Percentiles rank a stretch among this genome's conserved stretches.
Evolutionary conservation across 1,140 invertebrate genomes (phyloP).

Genomic region (Agrilus planipennis): DNA sequence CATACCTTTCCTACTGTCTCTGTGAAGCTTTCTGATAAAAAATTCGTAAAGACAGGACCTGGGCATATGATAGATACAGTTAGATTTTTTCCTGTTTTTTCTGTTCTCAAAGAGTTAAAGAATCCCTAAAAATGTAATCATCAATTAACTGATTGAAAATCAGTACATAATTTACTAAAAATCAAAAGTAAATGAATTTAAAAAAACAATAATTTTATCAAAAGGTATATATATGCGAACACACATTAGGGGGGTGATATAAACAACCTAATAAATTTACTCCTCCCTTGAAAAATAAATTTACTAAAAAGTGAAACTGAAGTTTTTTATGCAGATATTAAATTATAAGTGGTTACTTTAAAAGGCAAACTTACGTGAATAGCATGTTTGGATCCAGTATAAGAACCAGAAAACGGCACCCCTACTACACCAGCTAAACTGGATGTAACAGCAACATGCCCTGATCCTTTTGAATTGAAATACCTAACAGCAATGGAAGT

Average conservation of each 20-base stretch:
- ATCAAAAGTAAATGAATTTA: no score
- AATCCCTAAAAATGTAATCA: constrained; percentile 49
- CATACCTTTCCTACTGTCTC: constrained; percentile 46
- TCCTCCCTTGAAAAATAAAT: no score
- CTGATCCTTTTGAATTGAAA: constrained; percentile 46
- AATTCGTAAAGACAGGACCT: constrained; percentile 61
- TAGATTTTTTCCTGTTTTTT: constrained; percentile 44
- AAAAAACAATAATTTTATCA: no score
- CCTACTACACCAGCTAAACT: constrained; percentile 59
- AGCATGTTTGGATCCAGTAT: constrained; percentile 71
- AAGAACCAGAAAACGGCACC: constrained; percentile 61
- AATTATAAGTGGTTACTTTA: not conserved
- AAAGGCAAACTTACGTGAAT: constrained; percentile 48
- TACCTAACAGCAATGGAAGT: constrained; percentile 53
- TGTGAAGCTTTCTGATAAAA: constrained; percentile 60
- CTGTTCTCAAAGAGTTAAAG: constrained; percentile 48
- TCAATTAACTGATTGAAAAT: no score
- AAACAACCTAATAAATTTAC: no score
- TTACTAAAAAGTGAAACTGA: no score
- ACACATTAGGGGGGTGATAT: no score
- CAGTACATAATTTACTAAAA: no score
- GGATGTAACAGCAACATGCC: constrained; percentile 62
- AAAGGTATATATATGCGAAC: no score
- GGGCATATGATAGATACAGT: constrained; percentile 61
- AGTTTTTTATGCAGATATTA: not conserved